These are phyloP conservation scores for Heliopora coerulea DNA, from an alignment of 92 coral and sea anemone genomes.

Conservation along the genomic window DNA sequence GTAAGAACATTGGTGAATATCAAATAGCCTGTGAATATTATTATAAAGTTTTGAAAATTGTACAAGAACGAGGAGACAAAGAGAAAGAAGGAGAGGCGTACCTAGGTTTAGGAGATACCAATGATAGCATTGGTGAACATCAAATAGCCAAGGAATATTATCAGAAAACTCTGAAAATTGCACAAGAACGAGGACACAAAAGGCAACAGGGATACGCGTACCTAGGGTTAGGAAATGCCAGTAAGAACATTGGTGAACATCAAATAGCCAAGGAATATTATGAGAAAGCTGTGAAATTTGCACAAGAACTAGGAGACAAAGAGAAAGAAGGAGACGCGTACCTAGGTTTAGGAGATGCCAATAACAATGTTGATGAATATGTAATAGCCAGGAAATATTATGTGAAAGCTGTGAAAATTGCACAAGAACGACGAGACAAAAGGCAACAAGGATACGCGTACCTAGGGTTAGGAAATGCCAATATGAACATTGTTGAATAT, in stretches of 20 bases:
- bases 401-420: not conserved
- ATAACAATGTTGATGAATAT: not conserved
- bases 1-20: not conserved
- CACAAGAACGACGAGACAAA: not conserved
- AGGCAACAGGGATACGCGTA: not conserved
- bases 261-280: not conserved
- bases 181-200: not conserved
- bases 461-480: not conserved
- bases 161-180: not conserved
- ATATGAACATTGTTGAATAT: not conserved
- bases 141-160: not conserved
- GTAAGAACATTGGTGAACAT: not conserved
- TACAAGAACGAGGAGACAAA: not conserved
- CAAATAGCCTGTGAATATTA: conserved; percentile 23
- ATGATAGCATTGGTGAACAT: not conserved
- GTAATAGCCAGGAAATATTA: not conserved
- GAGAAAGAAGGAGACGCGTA: not conserved
- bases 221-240: not conserved
- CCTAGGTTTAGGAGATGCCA: not conserved
- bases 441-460: not conserved
- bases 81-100: not conserved
- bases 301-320: not conserved
- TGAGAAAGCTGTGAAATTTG: not conserved
- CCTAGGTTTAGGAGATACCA: not conserved
- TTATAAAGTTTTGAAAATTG: not conserved